Conservation (phyloP, 64 coral and sea anemone genomes). For the Stylophora pistillata region DNA sequence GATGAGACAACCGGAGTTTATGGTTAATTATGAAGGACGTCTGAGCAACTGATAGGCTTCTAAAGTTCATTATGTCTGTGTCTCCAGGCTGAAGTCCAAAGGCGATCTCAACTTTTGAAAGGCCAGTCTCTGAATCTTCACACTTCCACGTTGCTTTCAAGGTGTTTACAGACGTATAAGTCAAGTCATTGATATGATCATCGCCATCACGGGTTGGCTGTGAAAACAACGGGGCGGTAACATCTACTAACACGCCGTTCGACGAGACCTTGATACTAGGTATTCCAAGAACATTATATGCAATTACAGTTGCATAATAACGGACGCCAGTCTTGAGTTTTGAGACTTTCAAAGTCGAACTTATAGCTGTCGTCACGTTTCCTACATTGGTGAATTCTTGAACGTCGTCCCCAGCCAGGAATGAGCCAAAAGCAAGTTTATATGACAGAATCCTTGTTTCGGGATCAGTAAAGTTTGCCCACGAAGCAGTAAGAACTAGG, state of each 20-base stretch:
- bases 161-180: constrained; percentile 30
- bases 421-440: constrained; percentile 77
- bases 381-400: constrained; percentile 89
- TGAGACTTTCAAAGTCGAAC: constrained; percentile 70
- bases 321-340: constrained; percentile 63
- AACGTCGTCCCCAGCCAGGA: constrained; percentile 56
- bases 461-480: constrained; percentile 71
- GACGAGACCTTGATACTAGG: constrained; percentile 77
- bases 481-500: constrained; percentile 69
- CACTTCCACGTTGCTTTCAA: constrained; percentile 79
- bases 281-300: constrained; percentile 75
- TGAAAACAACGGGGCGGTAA: constrained; percentile 67
- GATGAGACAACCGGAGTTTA: constrained; percentile 46
- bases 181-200: constrained; percentile 18
- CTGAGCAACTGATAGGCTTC: constrained; percentile 29
- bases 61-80: constrained; percentile 58
- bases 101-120: constrained; percentile 57
- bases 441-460: constrained; percentile 75
- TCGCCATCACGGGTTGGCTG: constrained; percentile 62
- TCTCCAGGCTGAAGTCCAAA: constrained; percentile 88
- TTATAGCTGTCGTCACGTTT: constrained; percentile 56
- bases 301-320: constrained; percentile 86
- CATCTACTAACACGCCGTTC: constrained; percentile 75
- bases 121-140: constrained; percentile 55
- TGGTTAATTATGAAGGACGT: constrained; percentile 48